Conservation (phyloP, 1,140 invertebrate genomes). For the Drosophila tani region DNA sequence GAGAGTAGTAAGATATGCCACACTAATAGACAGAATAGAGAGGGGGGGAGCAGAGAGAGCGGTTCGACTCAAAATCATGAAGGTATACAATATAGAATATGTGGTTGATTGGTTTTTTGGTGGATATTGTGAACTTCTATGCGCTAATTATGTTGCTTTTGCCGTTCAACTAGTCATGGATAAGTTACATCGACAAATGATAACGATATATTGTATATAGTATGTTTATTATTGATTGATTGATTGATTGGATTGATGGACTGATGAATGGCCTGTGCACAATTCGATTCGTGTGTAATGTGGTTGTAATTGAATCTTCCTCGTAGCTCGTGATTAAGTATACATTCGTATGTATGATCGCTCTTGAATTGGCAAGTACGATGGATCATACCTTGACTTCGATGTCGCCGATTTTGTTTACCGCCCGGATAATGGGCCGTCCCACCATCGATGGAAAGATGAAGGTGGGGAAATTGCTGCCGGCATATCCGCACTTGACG, state of each 20-base stretch:
- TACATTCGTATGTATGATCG: neutral
- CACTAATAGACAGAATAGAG: conserved; percentile 45
- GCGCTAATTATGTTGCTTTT: conserved; percentile 38
- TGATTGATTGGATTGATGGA: too few relatives aligned
- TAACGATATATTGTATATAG: conserved; percentile 26
- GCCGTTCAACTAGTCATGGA: conserved; percentile 52
- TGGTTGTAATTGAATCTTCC: conserved; percentile 29
- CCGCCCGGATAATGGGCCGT: conserved; percentile 98
- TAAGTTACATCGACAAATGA: conserved; percentile 44
- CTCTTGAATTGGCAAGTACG: conserved; percentile 70
- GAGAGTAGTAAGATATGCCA: conserved; percentile 34
- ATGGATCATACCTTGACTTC: conserved; percentile 95
- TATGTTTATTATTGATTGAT: conserved; percentile 24
- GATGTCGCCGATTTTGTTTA: conserved; percentile 99
- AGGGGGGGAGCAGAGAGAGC: conserved; percentile 15
- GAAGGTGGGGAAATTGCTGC: conserved; percentile 98
- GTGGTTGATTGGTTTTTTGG: conserved; percentile 15
- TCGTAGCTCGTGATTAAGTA: conserved; percentile 26
- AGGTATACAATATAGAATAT: conserved; percentile 2
- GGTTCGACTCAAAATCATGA: conserved; percentile 34
- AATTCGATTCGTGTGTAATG: conserved; percentile 46
- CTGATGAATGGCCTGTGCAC: conserved; percentile 39
- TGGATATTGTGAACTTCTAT: conserved; percentile 39
- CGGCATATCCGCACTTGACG: conserved; percentile 99
- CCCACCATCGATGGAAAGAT: conserved; percentile 99